phyloP scores from a whole-genome alignment of 2,797 vertebrate genomes.

The Sus cebifrons region DNA sequence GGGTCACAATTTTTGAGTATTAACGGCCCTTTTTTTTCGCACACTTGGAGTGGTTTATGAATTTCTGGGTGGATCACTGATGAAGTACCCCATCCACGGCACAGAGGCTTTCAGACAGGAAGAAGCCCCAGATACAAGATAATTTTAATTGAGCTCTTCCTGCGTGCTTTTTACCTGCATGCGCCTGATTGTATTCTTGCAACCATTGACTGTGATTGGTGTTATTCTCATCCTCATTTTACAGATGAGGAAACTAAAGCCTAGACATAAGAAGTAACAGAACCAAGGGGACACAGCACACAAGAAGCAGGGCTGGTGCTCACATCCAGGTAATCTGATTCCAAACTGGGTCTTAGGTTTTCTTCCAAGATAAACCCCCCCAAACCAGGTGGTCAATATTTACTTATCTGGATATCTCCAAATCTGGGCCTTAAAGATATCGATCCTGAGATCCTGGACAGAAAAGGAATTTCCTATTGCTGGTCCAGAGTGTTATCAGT shows the following conservation, averaged over 20 bases:
- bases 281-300: neutral
- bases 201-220: neutral
- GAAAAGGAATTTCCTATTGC: neutral
- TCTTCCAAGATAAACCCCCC: conserved; percentile 29
- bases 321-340: neutral
- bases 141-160: neutral
- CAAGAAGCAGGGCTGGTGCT: neutral
- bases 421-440: neutral
- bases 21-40: neutral
- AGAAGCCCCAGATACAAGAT: neutral
- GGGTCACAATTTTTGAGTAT: neutral
- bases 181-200: neutral
- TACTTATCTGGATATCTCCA: conserved; percentile 27
- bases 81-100: neutral
- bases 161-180: neutral
- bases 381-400: neutral
- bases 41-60: neutral
- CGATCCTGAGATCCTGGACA: neutral
- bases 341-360: neutral
- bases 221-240: neutral
- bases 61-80: neutral
- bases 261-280: conserved; percentile 20
- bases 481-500: neutral
- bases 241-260: conserved; percentile 10
- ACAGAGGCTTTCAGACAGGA: neutral